Evolutionary conservation across 2,113 vertebrate genomes (phyloP), one percentile per base, ranked within the genome.

Genomic region (Apodemus sylvaticus): DNA sequence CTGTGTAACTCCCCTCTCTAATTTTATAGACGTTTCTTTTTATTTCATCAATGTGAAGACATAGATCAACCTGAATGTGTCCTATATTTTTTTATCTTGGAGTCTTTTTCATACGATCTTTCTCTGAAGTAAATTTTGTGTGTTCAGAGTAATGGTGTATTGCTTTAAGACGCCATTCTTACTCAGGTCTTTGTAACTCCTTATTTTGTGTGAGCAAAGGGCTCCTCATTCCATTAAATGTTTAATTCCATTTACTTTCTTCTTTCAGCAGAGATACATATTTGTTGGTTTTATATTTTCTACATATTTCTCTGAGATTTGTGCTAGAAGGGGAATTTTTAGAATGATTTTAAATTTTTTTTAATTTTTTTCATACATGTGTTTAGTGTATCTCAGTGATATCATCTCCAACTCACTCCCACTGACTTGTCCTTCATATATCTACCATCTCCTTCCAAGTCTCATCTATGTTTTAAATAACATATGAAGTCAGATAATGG

Each of bases 301-400:
- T 78, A 76, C 2, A 51, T 77, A 90, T 94, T 68, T 94, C n/a
- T 87, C 53, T 81, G 53, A 77, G n/a, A 45, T 93, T 85, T 90
- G 6, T 55, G 19, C 53, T n/a, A 42, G 24, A 82, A 95, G 60
- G n/a, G 5, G 77, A 79, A 39, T 62, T 68, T 91, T 89, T 19
- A 48, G 20, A 42, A 64, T 20, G 77, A 48, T 48, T 48, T 48
- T 48, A 73, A 7, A 42, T 22, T 2, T 14, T 9, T 31, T 19
- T 31, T 64, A 42, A 36, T 2, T 14, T 9, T 31, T 19, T 31
- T 64, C 62, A 86, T 36, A 48, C 17, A 68, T 51, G 26, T 51
- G 13, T 68, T 68, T 19, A 86, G 31, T 68, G 39, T 68, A 68
- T 24, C 31, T 68, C 12, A 31, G 29, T 45, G 42, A 66, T 34